Evolutionary conservation across 2,888 invertebrate genomes (phyloP).

Genomic region (Helleia helle): DNA sequence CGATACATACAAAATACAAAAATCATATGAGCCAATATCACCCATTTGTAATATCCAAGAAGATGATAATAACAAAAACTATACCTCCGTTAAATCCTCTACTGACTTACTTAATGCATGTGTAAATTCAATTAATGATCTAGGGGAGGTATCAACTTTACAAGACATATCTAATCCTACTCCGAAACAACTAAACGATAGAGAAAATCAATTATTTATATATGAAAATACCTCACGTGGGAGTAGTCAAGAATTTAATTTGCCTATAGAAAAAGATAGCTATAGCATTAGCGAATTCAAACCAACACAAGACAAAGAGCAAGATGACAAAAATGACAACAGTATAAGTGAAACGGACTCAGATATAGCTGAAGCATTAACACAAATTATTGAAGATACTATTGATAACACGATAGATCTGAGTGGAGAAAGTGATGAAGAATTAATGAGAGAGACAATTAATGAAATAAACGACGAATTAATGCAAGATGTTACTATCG

Average conservation of each 20-base stretch:
- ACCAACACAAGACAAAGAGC: too few relatives aligned
- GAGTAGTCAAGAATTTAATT: slow-evolving; percentile 1
- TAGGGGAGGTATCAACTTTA: too few relatives aligned
- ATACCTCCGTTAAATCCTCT: slow-evolving; percentile 20
- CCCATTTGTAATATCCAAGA: slow-evolving; percentile 10
- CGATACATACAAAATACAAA: neutral
- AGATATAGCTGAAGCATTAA: slow-evolving; percentile 46
- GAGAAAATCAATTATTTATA: too few relatives aligned
- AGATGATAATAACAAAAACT: slow-evolving; percentile 9
- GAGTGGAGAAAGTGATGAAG: slow-evolving; percentile 41
- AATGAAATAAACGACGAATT: slow-evolving; percentile 45
- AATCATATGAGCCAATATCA: slow-evolving; percentile 5
- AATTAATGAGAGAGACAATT: slow-evolving; percentile 41
- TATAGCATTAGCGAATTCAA: slow-evolving; percentile 28
- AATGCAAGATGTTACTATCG: slow-evolving; percentile 19
- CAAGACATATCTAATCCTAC: too few relatives aligned
- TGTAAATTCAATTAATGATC: neutral
- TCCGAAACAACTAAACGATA: too few relatives aligned
- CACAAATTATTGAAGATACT: slow-evolving; percentile 47
- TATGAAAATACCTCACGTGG: neutral
- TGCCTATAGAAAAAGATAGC: neutral
- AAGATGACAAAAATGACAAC: slow-evolving; percentile 18
- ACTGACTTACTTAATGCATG: slow-evolving; percentile 21
- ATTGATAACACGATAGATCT: slow-evolving; percentile 24
- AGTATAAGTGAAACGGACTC: slow-evolving; percentile 14